Evolutionary conservation across 2,797 vertebrate genomes (phyloP), one percentile per base, ranked within the genome.

Genomic region (Oreortyx pictus): DNA sequence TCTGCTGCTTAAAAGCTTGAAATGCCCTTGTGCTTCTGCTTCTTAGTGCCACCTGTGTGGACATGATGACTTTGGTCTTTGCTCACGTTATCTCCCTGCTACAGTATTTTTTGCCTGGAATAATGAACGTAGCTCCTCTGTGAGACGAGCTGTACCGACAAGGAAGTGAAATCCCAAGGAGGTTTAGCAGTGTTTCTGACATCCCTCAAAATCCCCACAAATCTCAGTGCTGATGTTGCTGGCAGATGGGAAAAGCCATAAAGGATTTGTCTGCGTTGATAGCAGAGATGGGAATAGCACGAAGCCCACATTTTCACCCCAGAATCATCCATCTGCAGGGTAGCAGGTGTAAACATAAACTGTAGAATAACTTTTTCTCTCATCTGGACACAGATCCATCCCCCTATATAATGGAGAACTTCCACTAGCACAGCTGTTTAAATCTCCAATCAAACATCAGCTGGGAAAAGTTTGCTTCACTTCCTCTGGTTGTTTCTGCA

Each of bases 161-260:
- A 93, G 87, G 78, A 75, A 93, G 79, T 39, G 59, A 93, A 87
- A 47, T 54, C 72, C 50, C 83, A 56, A 79, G 75, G 57, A 90
- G 18, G 15, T 71, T 57, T 75, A 86, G 71, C 49, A 13, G 44
- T 67, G 75, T 57, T 90, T 85, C 25, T 88, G 81, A 41, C 61
- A 81, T 77, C 83, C 83, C 37, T 50, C 61, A 68, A 88, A 89
- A 83, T 57, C 31, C 14, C 11, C 0, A 0, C 29, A 71, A 82
- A 78, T 60, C 56, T 77, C 61, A 46, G 7, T 66, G 68, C 47
- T 80, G 62, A 59, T 86, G 43, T 59, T 80, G 46, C 47, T 73
- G 35, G 25, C 19, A 86, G 43, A 41, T 81, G n/a, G 35, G 41
- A 68, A 82, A 72, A 76, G 20, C 65, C 11, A 4, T 33, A 68